Percentiles rank a stretch among this genome's conserved stretches.
Evolutionary conservation across 2,797 vertebrate species (phyloP).

Genomic region (Sphenopsis melanotis): DNA sequence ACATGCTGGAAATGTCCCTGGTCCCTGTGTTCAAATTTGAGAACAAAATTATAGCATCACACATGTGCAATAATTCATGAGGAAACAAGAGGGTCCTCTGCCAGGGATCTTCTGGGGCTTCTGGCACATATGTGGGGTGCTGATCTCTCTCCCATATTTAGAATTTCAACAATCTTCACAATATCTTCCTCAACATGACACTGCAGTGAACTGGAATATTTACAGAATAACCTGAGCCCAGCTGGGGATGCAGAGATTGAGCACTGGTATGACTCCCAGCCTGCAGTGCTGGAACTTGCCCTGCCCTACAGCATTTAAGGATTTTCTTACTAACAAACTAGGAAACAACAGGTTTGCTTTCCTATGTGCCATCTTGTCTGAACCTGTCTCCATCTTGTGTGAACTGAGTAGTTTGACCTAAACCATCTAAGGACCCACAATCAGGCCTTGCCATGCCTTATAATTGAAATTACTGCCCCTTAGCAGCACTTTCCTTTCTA

Average conservation of each 20-base stretch:
- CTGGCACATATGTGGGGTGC: not conserved
- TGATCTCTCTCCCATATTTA: not conserved
- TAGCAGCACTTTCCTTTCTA: not conserved
- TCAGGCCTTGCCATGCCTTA: not conserved
- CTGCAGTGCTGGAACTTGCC: not conserved
- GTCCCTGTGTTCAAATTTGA: not conserved
- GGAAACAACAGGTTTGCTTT: not conserved
- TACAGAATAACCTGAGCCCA: not conserved
- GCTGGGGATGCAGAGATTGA: not conserved
- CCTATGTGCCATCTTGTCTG: not conserved
- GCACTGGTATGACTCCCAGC: not conserved
- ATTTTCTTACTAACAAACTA: not conserved
- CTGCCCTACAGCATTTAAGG: not conserved
- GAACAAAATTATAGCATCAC: not conserved
- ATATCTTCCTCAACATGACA: not conserved
- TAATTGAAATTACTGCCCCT: not conserved
- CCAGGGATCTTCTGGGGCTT: not conserved
- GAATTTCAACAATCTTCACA: not conserved
- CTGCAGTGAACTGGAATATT: not conserved
- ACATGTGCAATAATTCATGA: not conserved
- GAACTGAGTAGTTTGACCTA: not conserved
- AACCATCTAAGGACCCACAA: not conserved
- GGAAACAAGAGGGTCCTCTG: not conserved
- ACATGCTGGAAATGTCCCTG: not conserved
- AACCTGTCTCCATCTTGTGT: not conserved